Percentiles rank a stretch among this genome's conserved stretches.
Conservation (phyloP, 2,113 vertebrate genomes). For the Rhinopithecus roxellana region DNA sequence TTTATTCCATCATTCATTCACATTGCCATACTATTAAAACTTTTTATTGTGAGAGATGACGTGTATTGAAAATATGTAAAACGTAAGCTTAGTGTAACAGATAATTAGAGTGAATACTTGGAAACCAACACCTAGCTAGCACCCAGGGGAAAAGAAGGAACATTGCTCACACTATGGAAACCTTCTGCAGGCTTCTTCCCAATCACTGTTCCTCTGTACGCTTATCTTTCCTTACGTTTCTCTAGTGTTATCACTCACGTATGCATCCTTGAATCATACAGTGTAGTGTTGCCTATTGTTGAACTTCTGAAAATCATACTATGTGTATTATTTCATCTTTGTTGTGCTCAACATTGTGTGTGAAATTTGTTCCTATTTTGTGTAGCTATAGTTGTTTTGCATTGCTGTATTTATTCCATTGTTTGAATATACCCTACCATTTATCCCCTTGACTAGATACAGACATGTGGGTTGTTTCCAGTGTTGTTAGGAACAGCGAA, state of each 20-base stretch:
- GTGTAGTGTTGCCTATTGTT: background rate
- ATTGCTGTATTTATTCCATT: background rate
- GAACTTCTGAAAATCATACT: background rate
- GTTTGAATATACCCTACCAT: background rate
- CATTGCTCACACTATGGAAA: background rate
- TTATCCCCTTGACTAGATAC: background rate
- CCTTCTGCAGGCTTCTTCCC: background rate
- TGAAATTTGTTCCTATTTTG: background rate
- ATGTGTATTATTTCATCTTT: background rate
- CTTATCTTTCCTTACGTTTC: background rate
- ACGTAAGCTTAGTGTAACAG: background rate
- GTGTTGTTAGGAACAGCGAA: background rate
- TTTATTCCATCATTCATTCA: background rate
- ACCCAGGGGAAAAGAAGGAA: background rate
- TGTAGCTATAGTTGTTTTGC: background rate
- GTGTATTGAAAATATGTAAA: background rate
- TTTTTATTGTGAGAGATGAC: background rate
- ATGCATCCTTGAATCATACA: background rate
- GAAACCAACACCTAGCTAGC: background rate
- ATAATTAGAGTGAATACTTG: background rate
- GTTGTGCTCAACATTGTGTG: background rate
- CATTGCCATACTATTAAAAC: background rate
- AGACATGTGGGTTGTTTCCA: background rate
- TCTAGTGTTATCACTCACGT: background rate
- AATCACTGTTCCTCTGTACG: background rate